Evolutionary conservation across 2,888 invertebrate genomes (phyloP).

Genomic region (Villa cingulata): DNA sequence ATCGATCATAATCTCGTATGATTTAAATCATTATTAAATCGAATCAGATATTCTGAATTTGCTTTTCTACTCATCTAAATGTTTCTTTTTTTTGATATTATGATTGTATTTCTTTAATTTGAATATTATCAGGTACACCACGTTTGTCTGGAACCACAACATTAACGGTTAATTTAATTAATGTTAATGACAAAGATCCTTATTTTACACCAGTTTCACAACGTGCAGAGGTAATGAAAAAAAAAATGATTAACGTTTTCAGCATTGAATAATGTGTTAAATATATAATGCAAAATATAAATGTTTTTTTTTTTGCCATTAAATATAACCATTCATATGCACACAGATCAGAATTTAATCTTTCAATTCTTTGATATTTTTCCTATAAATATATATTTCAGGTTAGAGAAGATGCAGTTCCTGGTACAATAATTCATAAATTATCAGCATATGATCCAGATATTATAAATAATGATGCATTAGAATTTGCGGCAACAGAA

Average conservation of each 20-base stretch:
- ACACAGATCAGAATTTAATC: too few species aligned
- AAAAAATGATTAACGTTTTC: too few species aligned
- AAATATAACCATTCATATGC: too few species aligned
- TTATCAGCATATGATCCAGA: constrained; percentile 70
- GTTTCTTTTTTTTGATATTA: too few species aligned
- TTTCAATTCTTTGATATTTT: neutral
- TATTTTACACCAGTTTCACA: constrained; percentile 67
- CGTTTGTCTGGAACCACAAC: constrained; percentile 68
- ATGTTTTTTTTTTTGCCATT: too few species aligned
- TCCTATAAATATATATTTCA: constrained; percentile 19
- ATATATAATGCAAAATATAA: too few species aligned
- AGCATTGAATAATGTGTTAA: too few species aligned
- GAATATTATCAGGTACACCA: constrained; percentile 52
- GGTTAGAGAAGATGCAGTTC: constrained; percentile 63
- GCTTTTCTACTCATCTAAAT: too few species aligned
- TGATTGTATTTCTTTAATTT: too few species aligned
- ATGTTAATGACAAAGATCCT: constrained; percentile 80
- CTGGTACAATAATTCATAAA: constrained; percentile 56
- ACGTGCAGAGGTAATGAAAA: constrained; percentile 59
- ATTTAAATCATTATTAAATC: too few species aligned
- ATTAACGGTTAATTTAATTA: constrained; percentile 62
- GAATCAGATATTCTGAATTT: too few species aligned
- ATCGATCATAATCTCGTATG: too few species aligned
- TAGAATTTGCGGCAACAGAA: constrained; percentile 50
- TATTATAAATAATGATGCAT: constrained; percentile 50